These are phyloP conservation scores for Myopa testacea DNA, from an alignment of 2,888 invertebrate genomes.

Conservation along the genomic window DNA sequence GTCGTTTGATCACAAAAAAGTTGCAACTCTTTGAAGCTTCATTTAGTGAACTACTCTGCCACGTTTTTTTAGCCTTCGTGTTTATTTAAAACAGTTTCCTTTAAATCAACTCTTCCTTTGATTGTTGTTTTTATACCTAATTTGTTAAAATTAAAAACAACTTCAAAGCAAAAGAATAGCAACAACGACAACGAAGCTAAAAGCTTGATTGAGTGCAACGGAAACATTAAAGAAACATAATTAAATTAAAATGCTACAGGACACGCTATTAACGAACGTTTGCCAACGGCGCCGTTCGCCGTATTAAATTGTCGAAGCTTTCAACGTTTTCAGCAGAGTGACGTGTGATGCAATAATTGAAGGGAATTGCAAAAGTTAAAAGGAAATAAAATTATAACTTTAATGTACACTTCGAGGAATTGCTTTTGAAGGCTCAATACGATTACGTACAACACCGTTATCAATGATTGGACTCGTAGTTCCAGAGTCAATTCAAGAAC, in stretches of 20 bases:
- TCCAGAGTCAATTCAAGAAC: too few relatives aligned
- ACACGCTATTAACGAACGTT: not conserved
- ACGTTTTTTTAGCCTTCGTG: too few relatives aligned
- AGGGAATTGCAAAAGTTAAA: slow-evolving; percentile 9
- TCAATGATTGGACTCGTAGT: too few relatives aligned
- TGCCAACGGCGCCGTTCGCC: not conserved
- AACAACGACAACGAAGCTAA: not conserved
- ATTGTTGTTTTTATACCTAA: too few relatives aligned
- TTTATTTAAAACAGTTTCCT: too few relatives aligned
- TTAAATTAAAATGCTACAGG: slow-evolving; percentile 15
- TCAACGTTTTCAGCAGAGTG: too few relatives aligned
- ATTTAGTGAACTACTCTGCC: too few relatives aligned
- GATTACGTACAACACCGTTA: not conserved
- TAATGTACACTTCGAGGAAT: not conserved
- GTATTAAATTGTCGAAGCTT: too few relatives aligned
- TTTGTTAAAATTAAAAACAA: too few relatives aligned
- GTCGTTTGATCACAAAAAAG: too few relatives aligned
- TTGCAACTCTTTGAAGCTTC: too few relatives aligned
- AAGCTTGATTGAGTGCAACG: not conserved
- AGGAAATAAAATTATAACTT: slow-evolving; percentile 5
- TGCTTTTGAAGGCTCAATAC: not conserved
- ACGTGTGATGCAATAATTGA: slow-evolving; percentile 3
- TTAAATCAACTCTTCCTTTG: too few relatives aligned
- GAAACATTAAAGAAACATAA: slow-evolving; percentile 14
- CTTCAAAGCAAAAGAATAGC: not conserved